Evolutionary conservation across 2,797 vertebrate genomes (phyloP).

Genomic region (Anguilla anguilla): DNA sequence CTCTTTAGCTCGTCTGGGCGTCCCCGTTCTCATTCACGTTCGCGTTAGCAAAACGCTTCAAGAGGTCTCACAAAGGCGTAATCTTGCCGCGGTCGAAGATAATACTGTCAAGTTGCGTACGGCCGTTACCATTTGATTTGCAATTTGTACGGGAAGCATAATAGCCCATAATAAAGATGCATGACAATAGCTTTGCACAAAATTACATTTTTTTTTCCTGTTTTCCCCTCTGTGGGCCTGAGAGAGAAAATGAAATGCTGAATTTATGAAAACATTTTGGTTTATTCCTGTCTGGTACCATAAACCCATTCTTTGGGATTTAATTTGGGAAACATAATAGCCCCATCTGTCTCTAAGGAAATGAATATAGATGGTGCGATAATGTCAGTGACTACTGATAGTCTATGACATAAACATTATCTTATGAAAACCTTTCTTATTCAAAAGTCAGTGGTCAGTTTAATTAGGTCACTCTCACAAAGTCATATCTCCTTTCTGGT

Average conservation of each 20-base stretch:
- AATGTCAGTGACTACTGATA: not conserved
- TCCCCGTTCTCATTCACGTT: not conserved
- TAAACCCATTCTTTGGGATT: not conserved
- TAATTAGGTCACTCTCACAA: not conserved
- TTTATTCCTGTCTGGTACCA: not conserved
- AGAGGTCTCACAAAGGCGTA: not conserved
- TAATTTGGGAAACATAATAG: not conserved
- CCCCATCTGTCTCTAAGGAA: slow-evolving; percentile 1
- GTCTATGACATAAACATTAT: not conserved
- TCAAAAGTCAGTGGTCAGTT: not conserved
- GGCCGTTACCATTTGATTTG: slow-evolving; percentile 4
- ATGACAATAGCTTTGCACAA: not conserved
- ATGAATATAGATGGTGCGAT: not conserved
- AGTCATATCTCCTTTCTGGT: not conserved
- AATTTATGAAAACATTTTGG: slow-evolving; percentile 6
- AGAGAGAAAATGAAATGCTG: not conserved
- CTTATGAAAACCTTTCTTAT: not conserved
- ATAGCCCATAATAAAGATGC: slow-evolving; percentile 3
- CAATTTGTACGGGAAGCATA: not conserved
- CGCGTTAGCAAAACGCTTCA: not conserved
- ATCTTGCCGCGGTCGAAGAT: not conserved
- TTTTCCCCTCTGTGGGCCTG: not conserved
- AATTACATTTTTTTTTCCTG: not conserved
- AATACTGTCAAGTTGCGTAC: not conserved
- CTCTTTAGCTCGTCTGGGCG: not conserved